Evolutionary conservation across 2,113 vertebrate species (phyloP).

Genomic region (Triplophysa rosa): DNA sequence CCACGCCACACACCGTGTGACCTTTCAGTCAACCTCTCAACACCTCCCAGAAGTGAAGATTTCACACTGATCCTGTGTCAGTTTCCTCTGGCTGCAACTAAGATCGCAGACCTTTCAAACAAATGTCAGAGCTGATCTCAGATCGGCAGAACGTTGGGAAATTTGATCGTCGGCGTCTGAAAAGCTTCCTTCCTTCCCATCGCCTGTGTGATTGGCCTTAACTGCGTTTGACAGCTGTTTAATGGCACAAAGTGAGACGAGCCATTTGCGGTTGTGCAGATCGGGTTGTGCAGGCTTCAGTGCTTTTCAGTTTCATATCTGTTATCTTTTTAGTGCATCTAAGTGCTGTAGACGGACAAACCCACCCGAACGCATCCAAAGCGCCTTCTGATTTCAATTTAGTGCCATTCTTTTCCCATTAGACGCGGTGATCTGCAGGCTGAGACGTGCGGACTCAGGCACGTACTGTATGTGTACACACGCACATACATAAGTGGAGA

Average conservation of each 20-base stretch:
- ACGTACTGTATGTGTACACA: background rate
- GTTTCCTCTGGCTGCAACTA: background rate
- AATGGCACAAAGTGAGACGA: constrained; percentile 42
- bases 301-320: constrained; percentile 45
- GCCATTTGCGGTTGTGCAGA: constrained; percentile 9
- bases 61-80: constrained; percentile 9
- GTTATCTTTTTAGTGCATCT: constrained; percentile 18
- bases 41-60: constrained; percentile 29
- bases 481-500: background rate
- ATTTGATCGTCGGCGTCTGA: background rate
- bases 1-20: constrained; percentile 32
- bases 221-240: constrained; percentile 45
- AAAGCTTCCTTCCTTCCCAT: background rate
- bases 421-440: constrained; percentile 31
- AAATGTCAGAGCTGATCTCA: background rate
- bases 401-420: constrained; percentile 37
- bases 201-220: background rate
- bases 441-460: constrained; percentile 2
- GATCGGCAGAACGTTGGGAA: background rate
- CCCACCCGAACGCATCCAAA: background rate
- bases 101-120: constrained; percentile 11
- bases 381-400: constrained; percentile 46
- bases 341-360: constrained; percentile 14
- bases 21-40: constrained; percentile 45
- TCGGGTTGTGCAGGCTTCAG: constrained; percentile 29